Base-by-base conservation (phyloP, 2,113 vertebrate genomes). In the Thymallus thymallus region DNA sequence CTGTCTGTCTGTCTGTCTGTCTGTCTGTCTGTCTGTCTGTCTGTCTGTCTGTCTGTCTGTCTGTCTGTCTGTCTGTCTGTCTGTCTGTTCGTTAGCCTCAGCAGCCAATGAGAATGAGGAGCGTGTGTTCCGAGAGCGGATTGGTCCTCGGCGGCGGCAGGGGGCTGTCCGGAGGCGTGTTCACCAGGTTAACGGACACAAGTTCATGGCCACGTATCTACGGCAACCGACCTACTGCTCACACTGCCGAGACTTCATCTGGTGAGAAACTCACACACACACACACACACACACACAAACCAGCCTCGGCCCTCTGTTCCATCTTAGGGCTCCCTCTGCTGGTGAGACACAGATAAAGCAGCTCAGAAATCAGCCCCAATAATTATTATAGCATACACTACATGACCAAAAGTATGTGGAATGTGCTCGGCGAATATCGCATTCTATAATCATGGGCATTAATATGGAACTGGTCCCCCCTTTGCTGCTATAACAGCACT, bases 191-290 rank as follows among this genome's bases (percentile, higher is more conserved):
- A 99, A 99, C 1, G 98, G 98, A 29, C 98, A 99, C 94, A 99
- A 99, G 91, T 99, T 99, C 77, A 99, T 99, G 98, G 98, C 98
- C 87, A 99, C 97, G 77, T 99, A 99, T 75, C 94, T 99, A 90
- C 94, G 98, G 86, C 98, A 99, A 22, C 98, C 97, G 60, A 99
- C 98, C 0, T 99, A 99, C 35, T 99, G 98, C 88, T 99, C 98
- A 0, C 98, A 99, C 85, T 99, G 98, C 93, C 92, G 97, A 87
- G 98, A 99, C 81, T 99, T 99, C 81, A 99, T 99, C 93, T 99
- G 98, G 98, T 99, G 93, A 13, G 4, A 77, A 10, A 41, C 32
- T n/a, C 26, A 29, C 14, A 30, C 51, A 65, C n/a, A 24, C 12
- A 18, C 24, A 41, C 14, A 6, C 32, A 6, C 30, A 76, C 71